A percentile compares a stretch with the other conserved stretches of the same genome.
Evolutionary conservation across 2,113 vertebrate species (phyloP).

Genomic region (Ivindomyrus marchei): DNA sequence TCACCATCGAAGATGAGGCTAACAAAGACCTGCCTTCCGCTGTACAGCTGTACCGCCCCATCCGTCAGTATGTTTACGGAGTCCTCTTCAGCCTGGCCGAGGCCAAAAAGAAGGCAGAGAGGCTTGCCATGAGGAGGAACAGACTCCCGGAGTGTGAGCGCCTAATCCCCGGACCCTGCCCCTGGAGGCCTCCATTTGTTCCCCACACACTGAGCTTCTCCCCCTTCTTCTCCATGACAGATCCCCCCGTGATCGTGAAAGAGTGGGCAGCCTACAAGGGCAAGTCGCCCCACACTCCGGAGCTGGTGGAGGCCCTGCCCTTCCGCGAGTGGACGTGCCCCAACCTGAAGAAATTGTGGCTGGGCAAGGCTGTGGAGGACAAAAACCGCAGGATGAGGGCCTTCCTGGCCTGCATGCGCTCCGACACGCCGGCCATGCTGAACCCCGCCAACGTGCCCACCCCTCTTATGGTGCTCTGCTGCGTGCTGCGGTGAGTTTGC

Average conservation of each 20-base stretch:
- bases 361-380: slow-evolving; percentile 89
- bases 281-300: slow-evolving; percentile 88
- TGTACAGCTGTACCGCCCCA: slow-evolving; percentile 84
- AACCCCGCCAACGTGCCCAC: slow-evolving; percentile 87
- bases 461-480: slow-evolving; percentile 90
- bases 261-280: slow-evolving; percentile 97
- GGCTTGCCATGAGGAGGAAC: slow-evolving; percentile 86
- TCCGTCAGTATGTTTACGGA: slow-evolving; percentile 94
- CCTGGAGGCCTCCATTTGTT: slow-evolving; percentile 47
- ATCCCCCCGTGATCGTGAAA: slow-evolving; percentile 82
- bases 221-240: slow-evolving; percentile 46
- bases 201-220: neutral
- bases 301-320: slow-evolving; percentile 87
- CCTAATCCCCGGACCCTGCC: neutral
- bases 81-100: slow-evolving; percentile 94
- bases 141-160: slow-evolving; percentile 76
- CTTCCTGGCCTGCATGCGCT: slow-evolving; percentile 91
- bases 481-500: slow-evolving; percentile 80
- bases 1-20: slow-evolving; percentile 94
- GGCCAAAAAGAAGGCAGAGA: slow-evolving; percentile 87
- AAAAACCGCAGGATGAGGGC: slow-evolving; percentile 93
- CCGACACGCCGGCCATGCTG: slow-evolving; percentile 91
- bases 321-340: slow-evolving; percentile 96
- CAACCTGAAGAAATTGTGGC: slow-evolving; percentile 87
- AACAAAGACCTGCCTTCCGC: slow-evolving; percentile 94